Conservation (phyloP, 2,113 vertebrate species). For the Phylloscopus whistleri region DNA sequence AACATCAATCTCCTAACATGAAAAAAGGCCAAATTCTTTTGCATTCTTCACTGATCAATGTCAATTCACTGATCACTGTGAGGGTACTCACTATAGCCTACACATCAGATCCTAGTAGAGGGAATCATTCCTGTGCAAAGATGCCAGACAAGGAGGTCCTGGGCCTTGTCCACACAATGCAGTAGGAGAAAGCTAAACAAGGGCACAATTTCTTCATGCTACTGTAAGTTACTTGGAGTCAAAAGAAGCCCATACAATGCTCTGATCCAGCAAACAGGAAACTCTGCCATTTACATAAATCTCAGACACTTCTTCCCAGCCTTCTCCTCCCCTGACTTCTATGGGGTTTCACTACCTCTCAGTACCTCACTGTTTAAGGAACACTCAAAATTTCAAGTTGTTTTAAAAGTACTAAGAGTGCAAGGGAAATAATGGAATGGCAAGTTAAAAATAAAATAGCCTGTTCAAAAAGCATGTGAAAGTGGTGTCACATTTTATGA, state of each 20-base stretch:
- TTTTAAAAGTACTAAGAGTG: not conserved
- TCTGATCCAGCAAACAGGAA: not conserved
- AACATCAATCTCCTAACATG: not conserved
- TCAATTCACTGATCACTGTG: not conserved
- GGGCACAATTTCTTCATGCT: not conserved
- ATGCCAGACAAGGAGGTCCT: not conserved
- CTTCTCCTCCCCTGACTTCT: not conserved
- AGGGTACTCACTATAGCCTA: not conserved
- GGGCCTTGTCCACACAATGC: not conserved
- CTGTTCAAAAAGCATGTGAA: not conserved
- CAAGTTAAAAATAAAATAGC: not conserved
- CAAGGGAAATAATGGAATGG: not conserved
- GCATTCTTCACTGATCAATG: not conserved
- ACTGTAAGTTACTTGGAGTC: not conserved
- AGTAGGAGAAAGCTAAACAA: not conserved
- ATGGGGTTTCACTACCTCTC: not conserved
- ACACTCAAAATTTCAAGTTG: not conserved
- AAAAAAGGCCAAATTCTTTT: not conserved
- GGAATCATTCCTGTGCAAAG: not conserved
- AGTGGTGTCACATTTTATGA: not conserved
- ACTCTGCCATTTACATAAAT: not conserved
- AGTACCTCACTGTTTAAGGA: not conserved
- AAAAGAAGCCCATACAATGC: not conserved
- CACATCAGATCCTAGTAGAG: not conserved
- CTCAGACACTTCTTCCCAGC: not conserved